A percentile compares a stretch with the other conserved stretches of the same genome.
Conservation (phyloP, 1,140 invertebrate genomes). For the Brachionus angularis region DNA sequence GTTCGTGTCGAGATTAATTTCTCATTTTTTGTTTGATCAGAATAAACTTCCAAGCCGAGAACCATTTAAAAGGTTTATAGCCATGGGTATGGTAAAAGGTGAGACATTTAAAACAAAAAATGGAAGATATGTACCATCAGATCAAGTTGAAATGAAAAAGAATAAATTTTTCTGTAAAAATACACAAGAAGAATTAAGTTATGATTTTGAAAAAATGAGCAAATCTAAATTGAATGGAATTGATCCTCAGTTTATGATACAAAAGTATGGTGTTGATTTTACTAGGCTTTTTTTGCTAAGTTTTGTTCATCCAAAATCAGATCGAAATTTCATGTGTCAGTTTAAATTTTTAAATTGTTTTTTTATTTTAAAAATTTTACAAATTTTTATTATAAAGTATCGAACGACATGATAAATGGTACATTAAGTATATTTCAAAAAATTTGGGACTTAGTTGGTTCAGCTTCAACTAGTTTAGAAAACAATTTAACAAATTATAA, state of each 20-base stretch:
- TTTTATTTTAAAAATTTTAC: too few species aligned
- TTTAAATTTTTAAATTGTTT: neutral
- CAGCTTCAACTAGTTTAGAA: neutral
- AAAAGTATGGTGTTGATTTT: slow-evolving; percentile 78
- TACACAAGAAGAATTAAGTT: slow-evolving; percentile 65
- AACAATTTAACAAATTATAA: neutral
- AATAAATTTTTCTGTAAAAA: slow-evolving; percentile 53
- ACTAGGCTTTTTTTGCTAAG: slow-evolving; percentile 78
- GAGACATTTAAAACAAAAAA: slow-evolving; percentile 72
- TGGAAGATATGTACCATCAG: slow-evolving; percentile 72
- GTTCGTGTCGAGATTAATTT: slow-evolving; percentile 91
- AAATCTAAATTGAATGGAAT: slow-evolving; percentile 96
- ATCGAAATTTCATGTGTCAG: slow-evolving; percentile 64
- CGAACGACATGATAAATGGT: slow-evolving; percentile 27
- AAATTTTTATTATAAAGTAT: slow-evolving; percentile 7
- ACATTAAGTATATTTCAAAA: slow-evolving; percentile 27
- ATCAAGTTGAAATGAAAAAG: slow-evolving; percentile 63
- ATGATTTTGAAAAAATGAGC: slow-evolving; percentile 95
- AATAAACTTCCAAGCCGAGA: slow-evolving; percentile 70
- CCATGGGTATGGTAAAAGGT: slow-evolving; percentile 91
- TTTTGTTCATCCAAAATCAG: slow-evolving; percentile 75
- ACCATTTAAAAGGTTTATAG: slow-evolving; percentile 82
- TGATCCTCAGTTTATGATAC: slow-evolving; percentile 76
- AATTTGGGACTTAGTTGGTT: slow-evolving; percentile 12
- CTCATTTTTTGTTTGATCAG: slow-evolving; percentile 79